These are phyloP conservation scores for Meriones psammophilus DNA, from an alignment of 2,797 vertebrate genomes.

Conservation along the genomic window DNA sequence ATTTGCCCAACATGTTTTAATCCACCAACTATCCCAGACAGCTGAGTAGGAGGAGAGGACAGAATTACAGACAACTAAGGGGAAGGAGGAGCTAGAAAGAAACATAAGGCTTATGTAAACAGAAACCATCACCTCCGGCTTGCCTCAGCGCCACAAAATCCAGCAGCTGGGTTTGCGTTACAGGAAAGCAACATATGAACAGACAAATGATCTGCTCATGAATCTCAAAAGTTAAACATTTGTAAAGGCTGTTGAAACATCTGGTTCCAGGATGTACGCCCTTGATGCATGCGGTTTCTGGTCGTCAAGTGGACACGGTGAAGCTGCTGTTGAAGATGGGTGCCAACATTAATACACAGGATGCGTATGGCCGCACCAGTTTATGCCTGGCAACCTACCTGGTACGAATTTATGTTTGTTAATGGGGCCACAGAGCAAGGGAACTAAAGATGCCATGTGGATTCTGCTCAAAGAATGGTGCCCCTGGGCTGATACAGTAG, in stretches of 20 bases:
- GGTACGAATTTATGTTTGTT: constrained; percentile 85
- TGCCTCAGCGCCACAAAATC: constrained; percentile 24
- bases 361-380: constrained; percentile 92
- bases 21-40: constrained; percentile 5
- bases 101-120: not conserved
- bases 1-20: constrained; percentile 14
- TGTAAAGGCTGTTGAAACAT: constrained; percentile 73
- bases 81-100: not conserved
- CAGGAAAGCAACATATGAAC: constrained; percentile 44
- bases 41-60: not conserved
- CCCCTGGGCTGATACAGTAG: not conserved
- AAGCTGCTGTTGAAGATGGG: constrained; percentile 95
- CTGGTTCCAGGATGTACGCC: constrained; percentile 92
- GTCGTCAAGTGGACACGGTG: constrained; percentile 94
- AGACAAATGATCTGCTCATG: constrained; percentile 50
- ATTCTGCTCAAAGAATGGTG: not conserved
- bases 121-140: not conserved
- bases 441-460: not conserved
- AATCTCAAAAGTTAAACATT: constrained; percentile 62
- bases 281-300: constrained; percentile 95
- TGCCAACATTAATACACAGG: constrained; percentile 94
- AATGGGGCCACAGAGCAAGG: not conserved
- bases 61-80: not conserved
- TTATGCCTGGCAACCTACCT: constrained; percentile 94
- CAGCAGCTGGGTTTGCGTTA: constrained; percentile 58